Conservation (phyloP, 1,140 invertebrate genomes). For the Penaeus chinensis region DNA sequence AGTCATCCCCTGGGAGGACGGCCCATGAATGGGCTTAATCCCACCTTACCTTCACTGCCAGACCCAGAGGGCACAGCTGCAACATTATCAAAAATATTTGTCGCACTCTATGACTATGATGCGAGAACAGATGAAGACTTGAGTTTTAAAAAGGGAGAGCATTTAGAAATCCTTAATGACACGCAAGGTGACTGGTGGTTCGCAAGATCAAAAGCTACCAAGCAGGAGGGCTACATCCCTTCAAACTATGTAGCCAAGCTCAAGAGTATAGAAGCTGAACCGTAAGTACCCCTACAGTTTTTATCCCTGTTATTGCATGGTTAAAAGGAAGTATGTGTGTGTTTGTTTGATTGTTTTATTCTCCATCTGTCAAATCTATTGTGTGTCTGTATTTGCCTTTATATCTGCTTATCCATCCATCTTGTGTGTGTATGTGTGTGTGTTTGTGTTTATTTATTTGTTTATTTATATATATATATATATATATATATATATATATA, state of each 20-base stretch:
- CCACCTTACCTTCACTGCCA: slow-evolving; percentile 45
- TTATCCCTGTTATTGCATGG: background rate
- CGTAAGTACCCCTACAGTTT: slow-evolving; percentile 80
- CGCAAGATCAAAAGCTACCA: slow-evolving; percentile 92
- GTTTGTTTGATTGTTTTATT: background rate
- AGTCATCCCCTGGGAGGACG: slow-evolving; percentile 47
- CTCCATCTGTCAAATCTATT: no score
- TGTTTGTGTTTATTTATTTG: no score
- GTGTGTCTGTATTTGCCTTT: no score
- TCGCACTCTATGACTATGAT: slow-evolving; percentile 98
- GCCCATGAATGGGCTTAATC: slow-evolving; percentile 51
- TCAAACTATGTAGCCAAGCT: slow-evolving; percentile 99
- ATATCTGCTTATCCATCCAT: no score
- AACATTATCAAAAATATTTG: slow-evolving; percentile 78
- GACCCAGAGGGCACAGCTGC: slow-evolving; percentile 50
- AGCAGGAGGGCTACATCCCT: slow-evolving; percentile 98
- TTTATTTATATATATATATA: no score
- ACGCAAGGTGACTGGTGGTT: slow-evolving; percentile 99
- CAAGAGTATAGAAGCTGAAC: slow-evolving; percentile 99
- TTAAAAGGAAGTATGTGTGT: background rate
- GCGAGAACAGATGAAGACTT: slow-evolving; percentile 98
- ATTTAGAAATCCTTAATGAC: slow-evolving; percentile 97
- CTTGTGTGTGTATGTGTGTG: no score
- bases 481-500: no score
- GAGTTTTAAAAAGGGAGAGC: slow-evolving; percentile 97